A percentile compares a stretch with the other conserved stretches of the same genome.
phyloP scores from a whole-genome alignment of 2,888 invertebrate species.

The Epinotia demarniana region DNA sequence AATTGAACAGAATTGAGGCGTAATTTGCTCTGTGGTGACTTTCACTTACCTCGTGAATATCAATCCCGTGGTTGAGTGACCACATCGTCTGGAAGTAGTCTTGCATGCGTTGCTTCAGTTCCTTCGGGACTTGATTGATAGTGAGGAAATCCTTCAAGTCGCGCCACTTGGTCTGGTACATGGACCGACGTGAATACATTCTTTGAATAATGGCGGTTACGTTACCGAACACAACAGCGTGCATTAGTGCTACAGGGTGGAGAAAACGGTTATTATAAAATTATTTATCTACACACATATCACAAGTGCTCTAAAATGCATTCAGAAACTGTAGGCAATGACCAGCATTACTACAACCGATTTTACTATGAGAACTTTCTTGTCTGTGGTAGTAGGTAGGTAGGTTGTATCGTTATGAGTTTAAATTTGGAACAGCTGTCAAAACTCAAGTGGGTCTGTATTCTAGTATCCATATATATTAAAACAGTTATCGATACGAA shows the following conservation, averaged over 20 bases:
- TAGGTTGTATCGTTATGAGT: too few species aligned
- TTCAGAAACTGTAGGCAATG: too few species aligned
- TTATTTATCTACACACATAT: too few species aligned
- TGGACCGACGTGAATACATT: slow-evolving; percentile 96
- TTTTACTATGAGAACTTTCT: too few species aligned
- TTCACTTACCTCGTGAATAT: slow-evolving; percentile 94
- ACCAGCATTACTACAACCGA: too few species aligned
- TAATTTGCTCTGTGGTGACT: background rate
- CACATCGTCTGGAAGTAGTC: slow-evolving; percentile 99
- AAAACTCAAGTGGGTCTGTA: too few species aligned
- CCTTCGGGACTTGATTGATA: slow-evolving; percentile 97
- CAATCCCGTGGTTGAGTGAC: slow-evolving; percentile 98
- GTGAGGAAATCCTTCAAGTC: slow-evolving; percentile 98
- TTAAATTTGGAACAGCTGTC: too few species aligned
- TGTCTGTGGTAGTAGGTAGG: too few species aligned
- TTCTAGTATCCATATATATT: too few species aligned
- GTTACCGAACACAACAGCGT: slow-evolving; percentile 98
- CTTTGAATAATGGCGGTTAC: slow-evolving; percentile 98
- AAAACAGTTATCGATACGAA: too few species aligned
- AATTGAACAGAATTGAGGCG: background rate
- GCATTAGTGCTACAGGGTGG: slow-evolving; percentile 93
- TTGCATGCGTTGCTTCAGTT: slow-evolving; percentile 97
- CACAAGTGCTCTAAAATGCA: too few species aligned
- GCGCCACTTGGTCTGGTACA: slow-evolving; percentile 97
- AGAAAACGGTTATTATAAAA: slow-evolving; percentile 4